A percentile compares a stretch with the other conserved stretches of the same genome.
Evolutionary conservation across 2,888 invertebrate genomes (phyloP).

Genomic region (Terebella lapidaria): DNA sequence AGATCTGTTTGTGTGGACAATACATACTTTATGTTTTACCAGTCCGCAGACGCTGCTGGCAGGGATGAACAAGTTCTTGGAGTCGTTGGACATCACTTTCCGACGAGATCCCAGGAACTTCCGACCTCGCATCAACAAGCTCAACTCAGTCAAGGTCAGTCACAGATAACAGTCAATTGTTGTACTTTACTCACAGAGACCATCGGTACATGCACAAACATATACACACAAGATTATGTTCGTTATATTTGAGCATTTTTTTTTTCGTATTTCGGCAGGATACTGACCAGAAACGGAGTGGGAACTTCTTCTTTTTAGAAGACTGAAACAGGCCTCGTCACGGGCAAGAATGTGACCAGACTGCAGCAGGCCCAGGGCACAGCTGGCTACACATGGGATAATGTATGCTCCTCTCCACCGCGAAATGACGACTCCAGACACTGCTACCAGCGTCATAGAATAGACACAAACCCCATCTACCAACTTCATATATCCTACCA

Average conservation of each 20-base stretch:
- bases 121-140: constrained; percentile 95
- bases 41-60: constrained; percentile 79
- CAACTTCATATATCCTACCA: no score
- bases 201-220: background rate
- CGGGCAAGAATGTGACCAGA: background rate
- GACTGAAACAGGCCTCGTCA: constrained; percentile 60
- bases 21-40: constrained; percentile 12
- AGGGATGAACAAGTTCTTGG: constrained; percentile 97
- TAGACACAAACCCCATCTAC: no score
- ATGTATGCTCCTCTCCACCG: no score
- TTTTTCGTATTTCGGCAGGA: constrained; percentile 63
- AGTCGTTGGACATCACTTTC: constrained; percentile 94
- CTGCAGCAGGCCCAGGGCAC: background rate
- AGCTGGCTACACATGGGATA: background rate
- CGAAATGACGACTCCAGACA: no score
- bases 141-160: constrained; percentile 77
- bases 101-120: constrained; percentile 98
- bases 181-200: background rate
- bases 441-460: no score
- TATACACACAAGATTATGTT: background rate
- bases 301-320: constrained; percentile 98
- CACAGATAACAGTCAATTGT: background rate
- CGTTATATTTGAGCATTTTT: background rate
- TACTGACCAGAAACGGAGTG: constrained; percentile 91
- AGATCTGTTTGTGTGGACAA: background rate